Base-by-base conservation (phyloP, 37 sponge, comb jelly and placozoan species). In the Hexactinellida sp. region DNA sequence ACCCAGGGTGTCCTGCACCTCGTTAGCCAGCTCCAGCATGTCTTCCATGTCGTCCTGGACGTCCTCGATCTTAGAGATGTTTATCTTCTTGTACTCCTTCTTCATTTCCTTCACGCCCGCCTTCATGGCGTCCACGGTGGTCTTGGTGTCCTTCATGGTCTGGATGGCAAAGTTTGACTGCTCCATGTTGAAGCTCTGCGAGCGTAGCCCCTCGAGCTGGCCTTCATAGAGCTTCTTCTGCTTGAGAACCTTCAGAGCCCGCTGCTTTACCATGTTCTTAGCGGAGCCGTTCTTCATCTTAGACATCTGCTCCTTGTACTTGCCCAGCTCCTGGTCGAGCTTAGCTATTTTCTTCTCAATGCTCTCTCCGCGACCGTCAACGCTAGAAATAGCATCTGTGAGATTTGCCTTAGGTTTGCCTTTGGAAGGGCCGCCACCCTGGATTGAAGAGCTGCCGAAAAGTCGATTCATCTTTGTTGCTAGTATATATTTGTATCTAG, bases 151-250 rank as follows among this genome's bases (percentile, higher is more conserved):
- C 88, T 99, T 99, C 13, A 99, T 85, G 86, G 91, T 91, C 89
- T 99, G 99, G 3, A 92, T 94, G 47, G 94, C 93, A 88, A 90
- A 99, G 89, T 99, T 99, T 38, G 97, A 90, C 84, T 99, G 99
- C 55, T 99, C 99, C 96, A 99, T 96, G 87, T 99, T 99, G 89
- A 99, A 99, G 36, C 97, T 94, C 85, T 99, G 99, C 54, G 94
- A 91, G 54, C 92, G 71, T 0, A 99, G 51, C 16, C 94, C 94
- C 54, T 96, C 97, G 76, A 92, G 83, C 63, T 99, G 99, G 19
- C 83, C 37, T 84, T 99, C 99, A 83, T 99, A 99, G 87, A 88
- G 85, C 52, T 88, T 96, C 92, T 99, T 99, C 90, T 99, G 99
- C 82, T 99, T 99, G 35, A 99, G 88, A 5, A 96, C 93, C 41